Conservation (phyloP, 35 echinoderm and acorn worm genomes). For the Lytechinus pictus region DNA sequence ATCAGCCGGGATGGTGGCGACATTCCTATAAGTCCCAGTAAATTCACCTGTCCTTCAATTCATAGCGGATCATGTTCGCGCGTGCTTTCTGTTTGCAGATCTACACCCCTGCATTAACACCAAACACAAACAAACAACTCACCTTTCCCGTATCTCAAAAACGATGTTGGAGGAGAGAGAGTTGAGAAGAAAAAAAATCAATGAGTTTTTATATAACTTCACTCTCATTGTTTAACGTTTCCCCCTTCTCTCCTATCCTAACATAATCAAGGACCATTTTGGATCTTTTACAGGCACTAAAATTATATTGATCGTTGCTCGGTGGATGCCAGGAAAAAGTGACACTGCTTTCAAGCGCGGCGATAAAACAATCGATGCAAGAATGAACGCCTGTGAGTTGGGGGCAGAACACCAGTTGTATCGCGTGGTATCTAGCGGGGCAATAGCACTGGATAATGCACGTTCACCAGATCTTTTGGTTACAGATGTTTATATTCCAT, state of each 20-base stretch:
- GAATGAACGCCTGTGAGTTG: not conserved
- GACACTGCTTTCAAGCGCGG: not conserved
- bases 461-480: not conserved
- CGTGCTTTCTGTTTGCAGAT: not conserved
- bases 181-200: not conserved
- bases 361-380: not conserved
- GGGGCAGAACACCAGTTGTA: not conserved
- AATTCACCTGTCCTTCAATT: not conserved
- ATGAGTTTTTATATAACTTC: not conserved
- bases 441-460: conserved; percentile 1
- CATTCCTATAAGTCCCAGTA: not conserved
- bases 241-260: not conserved
- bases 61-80: not conserved
- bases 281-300: conserved; percentile 11
- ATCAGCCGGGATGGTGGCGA: not conserved
- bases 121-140: not conserved
- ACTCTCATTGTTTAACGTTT: not conserved
- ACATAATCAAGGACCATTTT: not conserved
- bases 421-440: not conserved
- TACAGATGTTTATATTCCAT: not conserved
- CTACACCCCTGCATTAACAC: not conserved
- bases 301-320: not conserved
- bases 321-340: not conserved
- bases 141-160: not conserved
- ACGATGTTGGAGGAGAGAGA: not conserved